Conservation (phyloP, 1,140 invertebrate species). For the Trachymyrmex cornetzi region DNA sequence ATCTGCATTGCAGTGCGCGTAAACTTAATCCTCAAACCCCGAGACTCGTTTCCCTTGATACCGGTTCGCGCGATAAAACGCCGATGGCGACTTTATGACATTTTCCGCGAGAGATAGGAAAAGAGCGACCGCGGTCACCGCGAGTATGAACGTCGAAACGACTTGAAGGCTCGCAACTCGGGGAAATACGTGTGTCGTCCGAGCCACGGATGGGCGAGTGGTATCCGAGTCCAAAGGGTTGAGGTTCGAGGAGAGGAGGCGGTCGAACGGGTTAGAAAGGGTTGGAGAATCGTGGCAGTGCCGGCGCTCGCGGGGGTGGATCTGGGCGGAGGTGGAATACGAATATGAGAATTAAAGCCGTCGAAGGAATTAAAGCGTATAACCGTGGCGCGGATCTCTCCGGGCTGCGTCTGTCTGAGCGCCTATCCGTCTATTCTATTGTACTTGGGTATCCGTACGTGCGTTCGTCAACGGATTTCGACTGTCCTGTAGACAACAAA, state of each 20-base stretch:
- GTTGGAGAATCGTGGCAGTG: conserved; percentile 58
- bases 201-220: conserved; percentile 71
- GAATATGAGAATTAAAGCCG: conserved; percentile 87
- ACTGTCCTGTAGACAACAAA: conserved; percentile 79
- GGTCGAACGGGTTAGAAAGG: conserved; percentile 65
- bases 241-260: conserved; percentile 66
- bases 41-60: conserved; percentile 53
- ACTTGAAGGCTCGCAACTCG: conserved; percentile 68
- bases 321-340: conserved; percentile 80
- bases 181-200: conserved; percentile 75
- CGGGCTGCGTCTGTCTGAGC: conserved; percentile 77
- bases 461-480: conserved; percentile 70
- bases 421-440: conserved; percentile 66
- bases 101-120: conserved; percentile 65
- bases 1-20: conserved; percentile 48
- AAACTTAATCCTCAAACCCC: conserved; percentile 55
- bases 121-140: conserved; percentile 52
- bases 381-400: conserved; percentile 81
- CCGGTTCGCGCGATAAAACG: conserved; percentile 51
- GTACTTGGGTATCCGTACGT: conserved; percentile 69
- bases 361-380: conserved; percentile 87
- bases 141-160: conserved; percentile 60
- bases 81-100: conserved; percentile 57
- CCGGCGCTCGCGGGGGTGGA: conserved; percentile 63
- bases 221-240: conserved; percentile 72